A percentile compares a stretch with the other conserved stretches of the same genome.
Evolutionary conservation across 2,888 invertebrate genomes (phyloP).

Genomic region (Dynastes tityus): DNA sequence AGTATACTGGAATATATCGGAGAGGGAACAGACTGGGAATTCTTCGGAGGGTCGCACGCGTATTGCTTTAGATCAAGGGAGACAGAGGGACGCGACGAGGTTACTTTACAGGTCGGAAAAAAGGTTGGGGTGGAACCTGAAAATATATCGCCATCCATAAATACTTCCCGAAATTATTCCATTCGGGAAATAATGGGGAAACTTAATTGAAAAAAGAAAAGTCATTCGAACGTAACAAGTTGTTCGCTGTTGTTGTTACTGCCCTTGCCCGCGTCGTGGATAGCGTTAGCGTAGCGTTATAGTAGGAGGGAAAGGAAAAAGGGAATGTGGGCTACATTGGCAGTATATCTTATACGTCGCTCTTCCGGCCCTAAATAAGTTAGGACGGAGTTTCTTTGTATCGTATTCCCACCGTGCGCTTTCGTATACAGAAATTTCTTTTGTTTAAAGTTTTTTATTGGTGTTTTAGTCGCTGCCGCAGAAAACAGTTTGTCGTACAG

Average conservation of each 20-base stretch:
- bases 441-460: too few species aligned
- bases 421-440: too few species aligned
- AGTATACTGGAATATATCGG: slow-evolving; percentile 30
- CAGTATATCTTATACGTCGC: slow-evolving; percentile 13
- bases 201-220: slow-evolving; percentile 50
- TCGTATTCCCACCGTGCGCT: slow-evolving; percentile 3
- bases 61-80: too few species aligned
- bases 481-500: too few species aligned
- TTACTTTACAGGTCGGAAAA: slow-evolving; percentile 15
- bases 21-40: slow-evolving; percentile 21
- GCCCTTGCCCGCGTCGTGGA: neutral
- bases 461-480: too few species aligned
- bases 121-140: slow-evolving; percentile 1
- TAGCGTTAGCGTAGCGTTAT: neutral
- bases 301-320: too few species aligned
- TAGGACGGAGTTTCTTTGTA: slow-evolving; percentile 21
- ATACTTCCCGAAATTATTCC: slow-evolving; percentile 48
- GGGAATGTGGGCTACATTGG: neutral
- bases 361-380: slow-evolving; percentile 14
- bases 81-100: neutral
- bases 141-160: slow-evolving; percentile 49
- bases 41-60: slow-evolving; percentile 8
- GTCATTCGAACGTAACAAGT: slow-evolving; percentile 50
- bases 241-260: slow-evolving; percentile 37
- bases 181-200: slow-evolving; percentile 47